Evolutionary conservation across 2,113 vertebrate species (phyloP).

Genomic region (Elephas maximus): DNA sequence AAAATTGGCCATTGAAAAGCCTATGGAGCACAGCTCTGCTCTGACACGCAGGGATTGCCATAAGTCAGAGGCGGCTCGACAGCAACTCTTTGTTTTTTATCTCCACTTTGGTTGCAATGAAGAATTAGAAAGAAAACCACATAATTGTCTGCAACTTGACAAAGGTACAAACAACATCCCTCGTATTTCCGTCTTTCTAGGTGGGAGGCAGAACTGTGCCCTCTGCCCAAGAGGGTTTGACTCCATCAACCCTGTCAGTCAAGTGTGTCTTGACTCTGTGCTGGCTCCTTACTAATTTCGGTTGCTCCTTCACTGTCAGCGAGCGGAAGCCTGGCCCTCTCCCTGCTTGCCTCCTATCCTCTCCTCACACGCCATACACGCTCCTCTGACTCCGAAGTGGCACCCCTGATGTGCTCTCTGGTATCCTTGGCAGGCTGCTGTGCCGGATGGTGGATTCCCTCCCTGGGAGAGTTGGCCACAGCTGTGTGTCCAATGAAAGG

Average conservation of each 20-base stretch:
- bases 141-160: background rate
- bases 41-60: background rate
- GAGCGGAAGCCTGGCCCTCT: background rate
- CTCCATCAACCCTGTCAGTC: background rate
- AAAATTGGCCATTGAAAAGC: background rate
- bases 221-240: background rate
- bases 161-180: background rate
- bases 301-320: background rate
- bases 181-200: background rate
- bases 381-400: background rate
- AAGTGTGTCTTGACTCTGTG: background rate
- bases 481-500: background rate
- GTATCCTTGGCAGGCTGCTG: background rate
- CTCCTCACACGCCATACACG: rapidly evolving
- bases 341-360: background rate
- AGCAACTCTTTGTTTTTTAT: background rate
- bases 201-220: background rate
- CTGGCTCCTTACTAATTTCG: background rate
- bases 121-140: background rate
- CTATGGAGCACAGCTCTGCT: background rate
- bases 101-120: background rate
- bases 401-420: background rate
- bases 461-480: background rate
- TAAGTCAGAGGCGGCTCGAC: background rate
- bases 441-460: background rate